Evolutionary conservation across 2,888 invertebrate species (phyloP).

Genomic region (Ennomos fuscantarius): DNA sequence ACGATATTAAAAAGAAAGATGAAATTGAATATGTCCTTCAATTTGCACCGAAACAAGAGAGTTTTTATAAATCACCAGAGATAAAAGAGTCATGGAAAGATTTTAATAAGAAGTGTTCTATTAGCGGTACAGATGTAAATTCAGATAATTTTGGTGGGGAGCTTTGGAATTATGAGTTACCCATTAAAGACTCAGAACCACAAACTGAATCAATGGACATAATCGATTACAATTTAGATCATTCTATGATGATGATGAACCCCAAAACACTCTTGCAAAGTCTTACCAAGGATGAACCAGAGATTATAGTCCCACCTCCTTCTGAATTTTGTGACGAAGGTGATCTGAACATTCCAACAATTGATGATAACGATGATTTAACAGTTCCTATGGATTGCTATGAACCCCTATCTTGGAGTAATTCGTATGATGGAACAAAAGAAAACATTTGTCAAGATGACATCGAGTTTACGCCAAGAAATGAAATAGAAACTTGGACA

Average conservation of each 20-base stretch:
- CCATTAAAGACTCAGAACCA: conserved; percentile 6
- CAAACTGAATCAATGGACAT: background rate
- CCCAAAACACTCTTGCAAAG: conserved; percentile 68
- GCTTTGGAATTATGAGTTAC: conserved; percentile 7
- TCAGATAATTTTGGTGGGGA: conserved; percentile 1
- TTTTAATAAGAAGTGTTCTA: background rate
- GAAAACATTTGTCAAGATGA: conserved; percentile 42
- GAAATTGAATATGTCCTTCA: background rate
- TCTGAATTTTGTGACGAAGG: conserved; percentile 56
- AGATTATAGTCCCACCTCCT: conserved; percentile 65
- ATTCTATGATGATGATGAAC: conserved; percentile 70
- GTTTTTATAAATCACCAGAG: background rate
- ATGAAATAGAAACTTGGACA: conserved; percentile 66
- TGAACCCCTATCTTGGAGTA: conserved; percentile 27
- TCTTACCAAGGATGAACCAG: conserved; percentile 43
- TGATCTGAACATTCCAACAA: background rate
- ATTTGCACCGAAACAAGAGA: background rate
- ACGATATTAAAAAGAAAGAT: background rate
- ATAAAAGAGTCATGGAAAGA: background rate
- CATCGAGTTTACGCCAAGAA: conserved; percentile 46
- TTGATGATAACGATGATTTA: background rate
- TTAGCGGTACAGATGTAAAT: conserved; percentile 2
- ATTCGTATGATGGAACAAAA: conserved; percentile 12
- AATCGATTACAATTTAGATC: conserved; percentile 51
- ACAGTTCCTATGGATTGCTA: conserved; percentile 24